Percentiles rank a stretch among this genome's conserved stretches.
Evolutionary conservation across 2,888 invertebrate species (phyloP).

Genomic region (Drosophila mettleri): DNA sequence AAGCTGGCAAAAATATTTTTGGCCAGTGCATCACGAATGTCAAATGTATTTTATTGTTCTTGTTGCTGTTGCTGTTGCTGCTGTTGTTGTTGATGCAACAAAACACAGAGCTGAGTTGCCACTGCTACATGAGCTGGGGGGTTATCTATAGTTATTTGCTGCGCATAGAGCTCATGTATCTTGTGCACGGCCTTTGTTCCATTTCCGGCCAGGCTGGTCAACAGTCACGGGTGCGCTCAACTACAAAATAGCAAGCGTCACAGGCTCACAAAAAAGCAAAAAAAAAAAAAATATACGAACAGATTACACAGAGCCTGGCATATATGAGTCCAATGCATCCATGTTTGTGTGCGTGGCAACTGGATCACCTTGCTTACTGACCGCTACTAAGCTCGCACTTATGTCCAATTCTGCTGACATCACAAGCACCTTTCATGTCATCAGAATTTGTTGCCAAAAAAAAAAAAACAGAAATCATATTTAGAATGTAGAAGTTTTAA

Average conservation of each 20-base stretch:
- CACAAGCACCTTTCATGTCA: slow-evolving; percentile 36
- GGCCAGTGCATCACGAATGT: slow-evolving; percentile 43
- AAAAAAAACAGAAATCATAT: background rate
- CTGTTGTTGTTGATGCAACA: slow-evolving; percentile 27
- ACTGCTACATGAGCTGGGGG: background rate
- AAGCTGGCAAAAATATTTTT: slow-evolving; percentile 51
- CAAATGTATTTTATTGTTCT: slow-evolving; percentile 36
- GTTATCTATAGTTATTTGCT: slow-evolving; percentile 24
- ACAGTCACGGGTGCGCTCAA: slow-evolving; percentile 33
- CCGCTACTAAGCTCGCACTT: slow-evolving; percentile 31
- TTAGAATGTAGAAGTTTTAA: background rate
- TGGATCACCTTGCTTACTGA: slow-evolving; percentile 47
- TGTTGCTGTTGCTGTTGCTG: slow-evolving; percentile 31
- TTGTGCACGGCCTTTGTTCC: slow-evolving; percentile 34
- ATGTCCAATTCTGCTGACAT: slow-evolving; percentile 20
- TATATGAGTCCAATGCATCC: slow-evolving; percentile 4
- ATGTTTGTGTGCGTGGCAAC: background rate
- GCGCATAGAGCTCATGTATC: slow-evolving; percentile 23
- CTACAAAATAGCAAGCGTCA: slow-evolving; percentile 25
- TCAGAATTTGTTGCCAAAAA: slow-evolving; percentile 28
- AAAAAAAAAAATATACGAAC: slow-evolving; percentile 1
- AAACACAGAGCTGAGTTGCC: slow-evolving; percentile 24
- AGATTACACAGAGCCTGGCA: background rate
- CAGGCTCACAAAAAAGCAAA: slow-evolving; percentile 4
- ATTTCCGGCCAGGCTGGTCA: slow-evolving; percentile 44